A percentile compares a stretch with the other conserved stretches of the same genome.
phyloP scores from a whole-genome alignment of 2,113 vertebrate genomes.

The Etheostoma cragini region DNA sequence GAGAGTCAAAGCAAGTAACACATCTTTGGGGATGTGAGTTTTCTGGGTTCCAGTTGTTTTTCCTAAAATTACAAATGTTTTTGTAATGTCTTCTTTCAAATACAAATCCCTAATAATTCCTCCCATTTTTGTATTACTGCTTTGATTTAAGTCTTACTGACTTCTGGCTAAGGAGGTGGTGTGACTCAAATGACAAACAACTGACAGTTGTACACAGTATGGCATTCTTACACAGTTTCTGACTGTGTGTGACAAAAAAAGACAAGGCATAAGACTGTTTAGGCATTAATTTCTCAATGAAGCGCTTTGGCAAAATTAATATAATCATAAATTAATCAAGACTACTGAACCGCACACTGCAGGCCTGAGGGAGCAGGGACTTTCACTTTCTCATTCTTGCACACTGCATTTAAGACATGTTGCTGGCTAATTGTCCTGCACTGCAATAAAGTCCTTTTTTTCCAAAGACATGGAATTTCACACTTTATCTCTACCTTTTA shows the following conservation, averaged over 20 bases:
- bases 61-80: conserved; percentile 1
- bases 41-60: not conserved
- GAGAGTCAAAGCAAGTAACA: conserved; percentile 17
- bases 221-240: conserved; percentile 20
- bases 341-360: conserved; percentile 72
- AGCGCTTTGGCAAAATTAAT: conserved; percentile 87
- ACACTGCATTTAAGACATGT: conserved; percentile 59
- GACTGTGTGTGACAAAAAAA: conserved; percentile 13
- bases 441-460: conserved; percentile 31
- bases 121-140: not conserved
- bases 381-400: conserved; percentile 16
- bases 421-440: conserved; percentile 21
- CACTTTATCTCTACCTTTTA: not conserved
- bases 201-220: conserved; percentile 16
- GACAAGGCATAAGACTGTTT: conserved; percentile 69
- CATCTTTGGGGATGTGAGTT: not conserved
- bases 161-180: not conserved
- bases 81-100: not conserved
- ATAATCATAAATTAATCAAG: conserved; percentile 74
- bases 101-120: not conserved
- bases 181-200: not conserved
- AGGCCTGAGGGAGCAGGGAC: conserved; percentile 20
- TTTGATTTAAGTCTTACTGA: not conserved
- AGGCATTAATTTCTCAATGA: conserved; percentile 48
- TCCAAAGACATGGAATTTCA: not conserved